phyloP scores from a whole-genome alignment of 2,888 invertebrate genomes.

The Pollenia amentaria region DNA sequence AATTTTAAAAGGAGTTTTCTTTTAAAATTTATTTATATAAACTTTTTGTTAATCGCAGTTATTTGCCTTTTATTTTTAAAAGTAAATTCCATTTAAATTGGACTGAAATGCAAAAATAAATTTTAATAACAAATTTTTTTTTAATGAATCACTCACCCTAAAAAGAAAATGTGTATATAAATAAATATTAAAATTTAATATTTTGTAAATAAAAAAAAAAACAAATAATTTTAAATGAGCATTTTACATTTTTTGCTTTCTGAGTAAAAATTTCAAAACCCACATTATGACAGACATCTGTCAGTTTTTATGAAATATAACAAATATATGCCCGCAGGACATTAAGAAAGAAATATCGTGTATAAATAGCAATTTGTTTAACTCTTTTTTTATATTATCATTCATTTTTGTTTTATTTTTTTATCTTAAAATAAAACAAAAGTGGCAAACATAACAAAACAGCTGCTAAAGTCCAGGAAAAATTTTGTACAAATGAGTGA shows the following conservation, averaged over 20 bases:
- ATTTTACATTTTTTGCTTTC: not conserved
- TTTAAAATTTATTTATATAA: no score
- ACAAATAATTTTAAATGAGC: not conserved
- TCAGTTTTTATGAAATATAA: constrained; percentile 59
- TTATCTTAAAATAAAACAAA: constrained; percentile 31
- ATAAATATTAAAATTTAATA: constrained; percentile 3
- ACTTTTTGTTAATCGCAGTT: no score
- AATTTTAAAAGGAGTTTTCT: no score
- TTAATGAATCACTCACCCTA: constrained; percentile 5
- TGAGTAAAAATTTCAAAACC: constrained; percentile 44
- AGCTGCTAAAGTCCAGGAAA: constrained; percentile 40
- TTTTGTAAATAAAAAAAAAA: not conserved
- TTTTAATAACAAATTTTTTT: not conserved
- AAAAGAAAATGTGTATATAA: not conserved
- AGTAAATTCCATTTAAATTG: no score
- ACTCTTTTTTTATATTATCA: constrained; percentile 26
- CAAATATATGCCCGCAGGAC: constrained; percentile 65
- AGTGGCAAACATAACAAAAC: constrained; percentile 9
- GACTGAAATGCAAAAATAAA: not conserved
- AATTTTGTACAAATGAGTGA: not conserved
- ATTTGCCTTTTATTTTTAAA: no score
- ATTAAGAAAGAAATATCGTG: constrained; percentile 29
- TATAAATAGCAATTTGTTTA: constrained; percentile 55
- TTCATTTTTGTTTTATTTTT: not conserved
- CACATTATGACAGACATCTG: constrained; percentile 69